Evolutionary conservation across 2,113 vertebrate genomes (phyloP).

Genomic region (Gnathonemus longibarbis): DNA sequence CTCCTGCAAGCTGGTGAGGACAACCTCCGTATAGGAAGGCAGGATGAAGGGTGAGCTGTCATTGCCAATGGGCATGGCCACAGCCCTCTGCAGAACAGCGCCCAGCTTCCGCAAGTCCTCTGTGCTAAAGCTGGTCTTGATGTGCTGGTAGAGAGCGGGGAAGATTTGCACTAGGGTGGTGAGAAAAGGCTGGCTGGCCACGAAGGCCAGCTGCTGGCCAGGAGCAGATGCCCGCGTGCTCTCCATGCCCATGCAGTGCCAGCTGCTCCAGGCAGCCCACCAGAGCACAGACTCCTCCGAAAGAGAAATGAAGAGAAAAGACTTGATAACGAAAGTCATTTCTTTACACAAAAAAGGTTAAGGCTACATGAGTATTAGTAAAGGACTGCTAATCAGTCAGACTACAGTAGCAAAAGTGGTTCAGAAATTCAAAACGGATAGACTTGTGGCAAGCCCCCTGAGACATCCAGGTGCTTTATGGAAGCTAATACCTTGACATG

Average conservation of each 20-base stretch:
- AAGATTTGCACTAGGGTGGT: conserved; percentile 96
- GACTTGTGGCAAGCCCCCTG: no score
- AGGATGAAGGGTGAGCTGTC: conserved; percentile 97
- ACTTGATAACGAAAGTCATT: no score
- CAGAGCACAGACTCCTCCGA: conserved; percentile 83
- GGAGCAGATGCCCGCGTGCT: conserved; percentile 77
- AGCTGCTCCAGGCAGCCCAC: conserved; percentile 98
- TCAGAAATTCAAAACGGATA: no score
- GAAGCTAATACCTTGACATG: no score
- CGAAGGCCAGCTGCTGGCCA: conserved; percentile 83
- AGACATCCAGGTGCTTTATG: no score
- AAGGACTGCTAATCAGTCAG: no score
- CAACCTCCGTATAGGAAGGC: conserved; percentile 92
- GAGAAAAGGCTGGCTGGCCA: conserved; percentile 96
- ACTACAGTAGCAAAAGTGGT: no score
- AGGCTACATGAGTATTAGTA: no score
- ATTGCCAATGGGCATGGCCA: conserved; percentile 94
- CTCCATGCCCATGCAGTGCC: conserved; percentile 88
- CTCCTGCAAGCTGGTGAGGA: conserved; percentile 94
- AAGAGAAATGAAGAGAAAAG: no score
- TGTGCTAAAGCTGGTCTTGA: conserved; percentile 92
- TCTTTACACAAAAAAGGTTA: no score
- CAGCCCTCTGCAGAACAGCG: conserved; percentile 84
- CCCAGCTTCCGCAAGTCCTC: conserved; percentile 89
- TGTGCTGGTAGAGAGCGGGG: conserved; percentile 94